A percentile compares a stretch with the other conserved stretches of the same genome.
These are phyloP conservation scores for Parnassius orleans DNA, from an alignment of 2,888 invertebrate genomes.

Conservation along the genomic window DNA sequence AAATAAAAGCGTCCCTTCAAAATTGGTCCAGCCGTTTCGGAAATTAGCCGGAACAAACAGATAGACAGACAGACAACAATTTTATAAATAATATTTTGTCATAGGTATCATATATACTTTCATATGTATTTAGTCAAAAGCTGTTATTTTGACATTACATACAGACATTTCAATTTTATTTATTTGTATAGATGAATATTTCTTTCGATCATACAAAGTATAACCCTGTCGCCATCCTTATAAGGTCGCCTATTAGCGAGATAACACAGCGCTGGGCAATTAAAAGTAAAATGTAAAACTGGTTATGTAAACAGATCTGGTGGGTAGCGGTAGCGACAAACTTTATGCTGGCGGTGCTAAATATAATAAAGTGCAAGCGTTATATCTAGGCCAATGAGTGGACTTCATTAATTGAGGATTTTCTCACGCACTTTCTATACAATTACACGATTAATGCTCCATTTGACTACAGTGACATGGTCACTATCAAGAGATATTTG, in stretches of 20 bases:
- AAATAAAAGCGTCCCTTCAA: too few species aligned
- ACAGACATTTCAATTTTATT: too few species aligned
- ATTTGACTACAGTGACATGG: too few species aligned
- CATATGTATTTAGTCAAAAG: too few species aligned
- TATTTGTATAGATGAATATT: neutral
- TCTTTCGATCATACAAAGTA: neutral
- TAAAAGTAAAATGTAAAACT: constrained; percentile 7
- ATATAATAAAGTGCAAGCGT: neutral
- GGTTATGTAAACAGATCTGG: neutral
- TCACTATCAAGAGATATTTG: too few species aligned
- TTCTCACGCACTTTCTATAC: constrained; percentile 12
- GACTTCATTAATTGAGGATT: constrained; percentile 2
- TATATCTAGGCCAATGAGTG: neutral
- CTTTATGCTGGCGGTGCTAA: neutral
- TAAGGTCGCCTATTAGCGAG: constrained; percentile 3
- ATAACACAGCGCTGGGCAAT: constrained; percentile 1
- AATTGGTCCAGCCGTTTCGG: too few species aligned
- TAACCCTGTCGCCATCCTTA: neutral
- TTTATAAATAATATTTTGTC: too few species aligned
- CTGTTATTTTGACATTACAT: too few species aligned
- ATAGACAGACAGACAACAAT: too few species aligned
- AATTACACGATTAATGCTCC: neutral
- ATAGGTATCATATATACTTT: too few species aligned
- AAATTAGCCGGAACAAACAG: too few species aligned
- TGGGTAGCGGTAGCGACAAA: neutral